These are phyloP conservation scores for Oxyruncus cristatus DNA, from an alignment of 2,113 vertebrate genomes.

Conservation along the genomic window DNA sequence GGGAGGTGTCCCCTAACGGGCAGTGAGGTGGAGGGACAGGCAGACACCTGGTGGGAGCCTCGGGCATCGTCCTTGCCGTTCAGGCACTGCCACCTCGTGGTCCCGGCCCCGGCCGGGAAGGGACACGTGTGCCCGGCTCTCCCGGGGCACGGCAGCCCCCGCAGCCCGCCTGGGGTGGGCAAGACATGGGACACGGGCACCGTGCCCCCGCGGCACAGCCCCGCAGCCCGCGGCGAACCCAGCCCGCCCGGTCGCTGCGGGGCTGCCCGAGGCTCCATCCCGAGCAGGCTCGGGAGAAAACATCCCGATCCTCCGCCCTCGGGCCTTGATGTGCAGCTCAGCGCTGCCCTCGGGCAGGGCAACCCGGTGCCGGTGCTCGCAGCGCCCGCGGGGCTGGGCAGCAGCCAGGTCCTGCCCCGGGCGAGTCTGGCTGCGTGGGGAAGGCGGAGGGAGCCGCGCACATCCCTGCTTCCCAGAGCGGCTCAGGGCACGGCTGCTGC, in stretches of 20 bases:
- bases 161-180: background rate
- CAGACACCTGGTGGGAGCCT: background rate
- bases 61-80: fast-evolving
- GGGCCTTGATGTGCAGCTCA: background rate
- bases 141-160: fast-evolving
- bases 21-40: background rate
- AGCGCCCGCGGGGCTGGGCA: background rate
- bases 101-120: background rate
- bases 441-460: background rate
- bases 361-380: background rate
- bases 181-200: background rate
- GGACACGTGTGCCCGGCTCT: fast-evolving
- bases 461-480: background rate
- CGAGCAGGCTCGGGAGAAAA: background rate
- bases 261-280: background rate
- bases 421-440: background rate
- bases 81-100: background rate
- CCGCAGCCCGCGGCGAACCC: background rate
- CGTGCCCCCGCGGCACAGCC: fast-evolving
- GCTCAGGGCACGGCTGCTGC: background rate
- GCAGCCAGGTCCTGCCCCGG: background rate
- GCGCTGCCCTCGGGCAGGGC: background rate
- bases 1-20: background rate
- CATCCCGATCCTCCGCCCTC: background rate
- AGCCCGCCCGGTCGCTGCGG: background rate